phyloP scores from a whole-genome alignment of 2,113 vertebrate species.

The Cyphomyrus plagiostoma region DNA sequence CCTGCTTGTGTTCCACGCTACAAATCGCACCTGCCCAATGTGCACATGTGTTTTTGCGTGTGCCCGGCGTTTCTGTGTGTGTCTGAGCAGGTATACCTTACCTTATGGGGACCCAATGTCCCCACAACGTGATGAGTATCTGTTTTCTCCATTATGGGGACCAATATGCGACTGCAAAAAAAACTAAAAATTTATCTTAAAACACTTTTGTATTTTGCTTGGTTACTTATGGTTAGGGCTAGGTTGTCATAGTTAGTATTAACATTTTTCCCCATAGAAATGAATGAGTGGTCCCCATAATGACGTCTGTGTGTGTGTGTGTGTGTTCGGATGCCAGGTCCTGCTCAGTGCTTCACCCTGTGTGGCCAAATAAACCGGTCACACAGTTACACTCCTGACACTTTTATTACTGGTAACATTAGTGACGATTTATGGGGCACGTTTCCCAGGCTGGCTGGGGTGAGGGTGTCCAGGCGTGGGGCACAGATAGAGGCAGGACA shows the following conservation, averaged over 20 bases:
- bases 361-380: constrained; percentile 52
- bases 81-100: no score
- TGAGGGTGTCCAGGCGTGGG: constrained; percentile 31
- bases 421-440: constrained; percentile 50
- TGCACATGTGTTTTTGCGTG: background rate
- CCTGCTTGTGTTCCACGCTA: background rate
- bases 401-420: constrained; percentile 59
- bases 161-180: no score
- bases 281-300: no score
- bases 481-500: background rate
- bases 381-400: constrained; percentile 39
- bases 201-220: no score
- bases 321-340: constrained; percentile 13
- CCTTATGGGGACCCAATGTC: no score
- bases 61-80: background rate
- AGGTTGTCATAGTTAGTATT: no score
- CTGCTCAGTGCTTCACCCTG: constrained; percentile 27
- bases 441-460: constrained; percentile 45
- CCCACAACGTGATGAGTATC: no score
- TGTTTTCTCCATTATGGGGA: no score
- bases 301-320: background rate
- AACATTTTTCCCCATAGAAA: no score
- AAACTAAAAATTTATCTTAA: no score
- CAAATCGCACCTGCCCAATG: background rate
- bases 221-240: no score